A percentile compares a stretch with the other conserved stretches of the same genome.
phyloP scores from a whole-genome alignment of 2,888 invertebrate species.

The Andrena fulva region DNA sequence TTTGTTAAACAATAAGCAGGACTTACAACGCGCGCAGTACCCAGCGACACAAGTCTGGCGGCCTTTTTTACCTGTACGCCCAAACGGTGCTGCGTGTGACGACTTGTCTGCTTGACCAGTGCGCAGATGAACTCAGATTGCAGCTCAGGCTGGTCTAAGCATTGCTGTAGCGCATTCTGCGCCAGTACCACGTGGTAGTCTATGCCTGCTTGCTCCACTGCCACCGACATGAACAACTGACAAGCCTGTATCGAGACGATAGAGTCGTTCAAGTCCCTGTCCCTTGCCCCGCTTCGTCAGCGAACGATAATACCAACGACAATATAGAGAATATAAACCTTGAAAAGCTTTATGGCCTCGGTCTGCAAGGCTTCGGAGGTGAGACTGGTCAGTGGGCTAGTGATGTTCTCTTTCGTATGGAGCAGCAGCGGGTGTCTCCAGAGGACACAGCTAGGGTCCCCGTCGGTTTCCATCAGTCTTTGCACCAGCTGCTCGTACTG shows the following conservation, averaged over 20 bases:
- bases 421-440: constrained; percentile 97
- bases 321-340: constrained; percentile 86
- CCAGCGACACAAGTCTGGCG: constrained; percentile 85
- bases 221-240: constrained; percentile 97
- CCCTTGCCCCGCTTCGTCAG: too few relatives aligned
- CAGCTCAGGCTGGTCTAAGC: constrained; percentile 94
- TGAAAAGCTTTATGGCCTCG: constrained; percentile 97
- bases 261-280: neutral
- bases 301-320: neutral
- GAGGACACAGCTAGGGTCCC: constrained; percentile 95
- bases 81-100: constrained; percentile 91
- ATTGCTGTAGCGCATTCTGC: constrained; percentile 97
- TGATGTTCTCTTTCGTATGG: constrained; percentile 96
- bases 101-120: constrained; percentile 96
- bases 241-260: constrained; percentile 89
- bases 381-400: constrained; percentile 95
- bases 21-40: constrained; percentile 85
- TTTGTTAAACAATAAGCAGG: constrained; percentile 85
- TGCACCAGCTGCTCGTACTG: constrained; percentile 98
- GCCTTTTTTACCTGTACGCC: constrained; percentile 93
- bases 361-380: constrained; percentile 95
- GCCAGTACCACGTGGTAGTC: constrained; percentile 99
- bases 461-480: constrained; percentile 98
- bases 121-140: constrained; percentile 97
- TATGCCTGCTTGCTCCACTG: constrained; percentile 97